A percentile compares a stretch with the other conserved stretches of the same genome.
Conservation (phyloP, 2,113 vertebrate genomes). For the Pampusana beccarii region DNA sequence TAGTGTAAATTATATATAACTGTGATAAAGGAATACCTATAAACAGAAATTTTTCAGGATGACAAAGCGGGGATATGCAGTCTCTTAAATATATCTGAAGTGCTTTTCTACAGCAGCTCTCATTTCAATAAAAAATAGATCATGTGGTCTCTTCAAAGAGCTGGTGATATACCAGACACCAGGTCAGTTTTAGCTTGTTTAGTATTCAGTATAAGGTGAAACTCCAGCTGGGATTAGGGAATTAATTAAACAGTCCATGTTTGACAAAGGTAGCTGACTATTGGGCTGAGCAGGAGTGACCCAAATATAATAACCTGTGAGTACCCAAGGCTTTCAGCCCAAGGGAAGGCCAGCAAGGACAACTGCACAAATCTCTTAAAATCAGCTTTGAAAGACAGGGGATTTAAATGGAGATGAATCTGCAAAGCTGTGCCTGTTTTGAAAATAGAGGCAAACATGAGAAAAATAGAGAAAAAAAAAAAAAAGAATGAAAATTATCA, state of each 20-base stretch:
- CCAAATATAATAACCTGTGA: constrained; percentile 6
- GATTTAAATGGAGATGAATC: not conserved
- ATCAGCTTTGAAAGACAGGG: not conserved
- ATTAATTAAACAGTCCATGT: constrained; percentile 35
- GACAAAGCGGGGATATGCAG: not conserved
- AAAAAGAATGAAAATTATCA: not conserved
- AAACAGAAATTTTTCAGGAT: not conserved
- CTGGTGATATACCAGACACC: not conserved
- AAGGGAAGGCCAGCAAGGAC: not conserved
- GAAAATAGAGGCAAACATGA: not conserved
- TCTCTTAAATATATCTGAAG: not conserved
- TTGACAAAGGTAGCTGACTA: constrained; percentile 15
- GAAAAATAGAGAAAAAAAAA: not conserved
- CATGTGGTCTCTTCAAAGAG: not conserved
- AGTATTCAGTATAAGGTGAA: not conserved
- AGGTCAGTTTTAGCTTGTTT: not conserved
- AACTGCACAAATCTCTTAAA: not conserved
- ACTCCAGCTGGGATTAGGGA: constrained; percentile 6
- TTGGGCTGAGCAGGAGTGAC: not conserved
- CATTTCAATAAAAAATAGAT: not conserved
- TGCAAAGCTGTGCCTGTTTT: not conserved
- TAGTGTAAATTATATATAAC: not conserved
- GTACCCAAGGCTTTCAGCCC: not conserved
- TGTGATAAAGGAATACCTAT: not conserved
- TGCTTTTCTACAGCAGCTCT: not conserved